phyloP scores from a whole-genome alignment of 2,113 vertebrate genomes.

The Brachirus orientalis region DNA sequence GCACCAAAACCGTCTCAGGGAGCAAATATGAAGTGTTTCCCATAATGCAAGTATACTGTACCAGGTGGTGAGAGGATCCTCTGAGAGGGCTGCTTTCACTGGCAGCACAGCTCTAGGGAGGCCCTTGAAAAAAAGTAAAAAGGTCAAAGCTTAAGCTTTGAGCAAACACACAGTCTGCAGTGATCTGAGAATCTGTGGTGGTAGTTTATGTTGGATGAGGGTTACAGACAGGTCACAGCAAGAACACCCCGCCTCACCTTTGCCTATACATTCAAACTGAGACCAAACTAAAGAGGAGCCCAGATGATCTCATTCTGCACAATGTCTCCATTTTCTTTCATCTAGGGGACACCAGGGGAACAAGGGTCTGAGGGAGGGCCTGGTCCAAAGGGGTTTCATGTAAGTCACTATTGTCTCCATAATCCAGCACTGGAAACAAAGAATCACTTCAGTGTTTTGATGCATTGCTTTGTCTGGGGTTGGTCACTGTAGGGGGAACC shows the following conservation, averaged over 20 bases:
- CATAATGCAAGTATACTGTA: conserved; percentile 75
- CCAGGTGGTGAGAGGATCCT: conserved; percentile 56
- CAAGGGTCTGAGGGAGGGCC: conserved; percentile 64
- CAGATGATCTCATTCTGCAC: conserved; percentile 18
- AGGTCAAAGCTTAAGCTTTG: conserved; percentile 46
- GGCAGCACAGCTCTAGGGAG: no score
- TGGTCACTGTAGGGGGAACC: conserved; percentile 81
- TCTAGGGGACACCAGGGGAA: conserved; percentile 77
- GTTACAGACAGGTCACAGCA: conserved; percentile 47
- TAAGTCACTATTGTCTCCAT: conserved; percentile 56
- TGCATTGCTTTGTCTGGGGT: conserved; percentile 45
- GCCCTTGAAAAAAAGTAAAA: no score
- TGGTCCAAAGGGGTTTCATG: conserved; percentile 73
- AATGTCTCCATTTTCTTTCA: conserved; percentile 22
- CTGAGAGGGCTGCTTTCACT: no score
- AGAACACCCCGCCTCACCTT: conserved; percentile 21
- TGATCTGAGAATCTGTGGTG: conserved; percentile 35
- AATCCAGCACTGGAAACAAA: conserved; percentile 37
- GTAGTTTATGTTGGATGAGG: no score
- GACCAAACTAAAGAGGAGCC: conserved; percentile 23
- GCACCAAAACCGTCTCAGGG: conserved; percentile 5
- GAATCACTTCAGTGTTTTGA: conserved; percentile 25
- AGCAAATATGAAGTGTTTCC: conserved; percentile 48
- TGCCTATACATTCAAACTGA: conserved; percentile 6
- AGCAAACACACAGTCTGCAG: conserved; percentile 39